Base-by-base conservation (phyloP, 2,113 vertebrate genomes). In the Dermatemys mawii region DNA sequence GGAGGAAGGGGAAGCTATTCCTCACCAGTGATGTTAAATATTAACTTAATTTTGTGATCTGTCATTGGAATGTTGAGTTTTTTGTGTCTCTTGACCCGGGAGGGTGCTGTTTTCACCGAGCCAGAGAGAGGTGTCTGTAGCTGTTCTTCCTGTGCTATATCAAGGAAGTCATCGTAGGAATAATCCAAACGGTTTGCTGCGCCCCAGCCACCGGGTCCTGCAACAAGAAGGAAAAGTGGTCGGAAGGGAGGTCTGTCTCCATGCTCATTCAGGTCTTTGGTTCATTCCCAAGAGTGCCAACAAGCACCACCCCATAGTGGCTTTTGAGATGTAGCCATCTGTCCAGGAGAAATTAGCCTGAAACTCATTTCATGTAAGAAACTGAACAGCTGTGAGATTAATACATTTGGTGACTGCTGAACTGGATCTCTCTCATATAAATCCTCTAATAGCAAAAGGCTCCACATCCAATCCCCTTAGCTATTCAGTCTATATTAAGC, bases 11-110 rank as follows among this genome's bases (percentile, higher is more conserved):
- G 1, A 50, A 21, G 78, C 84, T 88, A 93, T 88, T 54, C 86
- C 97, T 97, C 97, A 99, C 99, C 99, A 97, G 99, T 99, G 97
- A 99, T 99, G 94, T 99, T 99, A 98, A 99, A 99, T 97, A 98
- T 98, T 92, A 99, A 98, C 97, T 99, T 99, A 94, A 99, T 99
- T 98, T 99, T 99, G 91, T 99, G 99, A 95, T 99, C 99, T 17
- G 98, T 97, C 86, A 98, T 98, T 19, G 98, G 98, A 35, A 98
- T 92, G 29, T 53, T 97, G 87, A 98, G 94, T 89, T 98, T 98
- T 35, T 98, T 97, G 94, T 99, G 98, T 88, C 99, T 99, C 98
- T 98, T 99, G 55, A 97, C 95, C 60, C 99, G 98, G n/a, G 98
- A 95, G 27, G 88, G 97, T 67, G 75, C 90, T 92, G 84, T 63